These are phyloP conservation scores for Rhysida immarginata DNA, from an alignment of 1,140 invertebrate species.

Conservation along the genomic window DNA sequence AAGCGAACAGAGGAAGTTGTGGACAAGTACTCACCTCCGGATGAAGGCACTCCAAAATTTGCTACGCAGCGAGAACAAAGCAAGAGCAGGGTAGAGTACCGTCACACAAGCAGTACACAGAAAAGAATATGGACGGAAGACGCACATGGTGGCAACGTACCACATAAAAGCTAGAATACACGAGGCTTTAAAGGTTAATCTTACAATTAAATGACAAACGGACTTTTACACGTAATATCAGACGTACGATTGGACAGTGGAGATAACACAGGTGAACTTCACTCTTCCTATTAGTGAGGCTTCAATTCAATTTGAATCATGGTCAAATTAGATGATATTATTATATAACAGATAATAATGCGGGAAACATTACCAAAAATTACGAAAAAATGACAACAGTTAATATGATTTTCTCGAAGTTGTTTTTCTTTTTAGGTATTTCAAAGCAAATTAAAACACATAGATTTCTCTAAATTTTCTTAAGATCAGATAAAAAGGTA, in stretches of 20 bases:
- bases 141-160: conserved; percentile 12
- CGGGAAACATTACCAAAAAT: no score
- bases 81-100: conserved; percentile 18
- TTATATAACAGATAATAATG: no score
- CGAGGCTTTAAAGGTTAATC: conserved; percentile 4
- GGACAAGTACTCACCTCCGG: conserved; percentile 9
- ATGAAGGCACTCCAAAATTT: conserved; percentile 17
- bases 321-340: no score
- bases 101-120: conserved; percentile 16
- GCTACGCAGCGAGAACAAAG: conserved; percentile 17
- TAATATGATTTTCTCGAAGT: no score
- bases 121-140: conserved; percentile 14
- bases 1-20: conserved; percentile 5
- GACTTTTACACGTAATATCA: background rate
- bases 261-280: background rate
- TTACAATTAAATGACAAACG: conserved; percentile 6
- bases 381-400: no score
- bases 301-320: no score
- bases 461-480: no score
- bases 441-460: no score
- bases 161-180: conserved; percentile 10
- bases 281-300: no score
- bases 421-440: no score
- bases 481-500: no score
- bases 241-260: background rate